Conservation (phyloP, 2,113 vertebrate species). For the Tetrax tetrax region DNA sequence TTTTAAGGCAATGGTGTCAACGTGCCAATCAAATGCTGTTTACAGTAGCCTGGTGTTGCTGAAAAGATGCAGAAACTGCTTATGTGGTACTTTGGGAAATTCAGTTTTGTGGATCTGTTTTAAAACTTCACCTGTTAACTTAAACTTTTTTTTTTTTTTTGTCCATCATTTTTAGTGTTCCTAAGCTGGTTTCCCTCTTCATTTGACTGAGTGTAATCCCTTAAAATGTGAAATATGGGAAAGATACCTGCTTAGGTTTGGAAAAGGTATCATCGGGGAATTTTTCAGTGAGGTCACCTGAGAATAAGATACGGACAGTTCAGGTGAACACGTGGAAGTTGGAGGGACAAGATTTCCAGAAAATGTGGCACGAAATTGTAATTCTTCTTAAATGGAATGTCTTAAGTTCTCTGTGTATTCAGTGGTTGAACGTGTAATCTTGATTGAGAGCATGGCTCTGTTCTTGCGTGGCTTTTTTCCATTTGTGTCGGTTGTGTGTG, state of each 20-base stretch:
- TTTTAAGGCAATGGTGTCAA: constrained; percentile 1
- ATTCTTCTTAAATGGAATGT: background rate
- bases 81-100: background rate
- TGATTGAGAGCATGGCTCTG: background rate
- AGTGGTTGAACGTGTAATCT: background rate
- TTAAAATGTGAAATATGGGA: background rate
- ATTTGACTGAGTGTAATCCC: background rate
- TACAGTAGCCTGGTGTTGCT: background rate
- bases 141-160: background rate
- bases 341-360: background rate
- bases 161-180: background rate
- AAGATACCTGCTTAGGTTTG: background rate
- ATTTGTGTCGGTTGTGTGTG: background rate
- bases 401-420: background rate
- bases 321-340: background rate
- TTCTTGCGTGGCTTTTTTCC: background rate
- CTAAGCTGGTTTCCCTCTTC: background rate
- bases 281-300: background rate
- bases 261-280: background rate
- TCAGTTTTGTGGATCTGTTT: background rate
- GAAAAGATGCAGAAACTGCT: background rate
- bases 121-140: background rate
- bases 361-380: background rate
- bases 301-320: background rate
- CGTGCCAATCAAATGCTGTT: background rate